These are phyloP conservation scores for Panurus biarmicus DNA, from an alignment of 2,113 vertebrate genomes.

Conservation along the genomic window DNA sequence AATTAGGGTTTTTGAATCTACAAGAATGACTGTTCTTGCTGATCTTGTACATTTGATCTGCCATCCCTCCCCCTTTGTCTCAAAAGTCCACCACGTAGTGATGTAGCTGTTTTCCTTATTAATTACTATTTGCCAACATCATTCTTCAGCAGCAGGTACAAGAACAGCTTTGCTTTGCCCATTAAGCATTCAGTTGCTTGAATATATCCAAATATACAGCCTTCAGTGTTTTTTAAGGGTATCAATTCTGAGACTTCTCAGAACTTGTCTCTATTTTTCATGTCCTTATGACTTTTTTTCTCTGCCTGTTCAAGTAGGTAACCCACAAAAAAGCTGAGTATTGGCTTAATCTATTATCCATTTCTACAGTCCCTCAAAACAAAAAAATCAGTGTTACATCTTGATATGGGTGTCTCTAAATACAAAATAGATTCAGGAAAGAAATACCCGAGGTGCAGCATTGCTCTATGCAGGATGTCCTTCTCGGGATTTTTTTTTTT, in stretches of 20 bases:
- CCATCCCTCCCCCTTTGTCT: background rate
- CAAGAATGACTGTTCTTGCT: too few species aligned
- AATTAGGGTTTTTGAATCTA: background rate
- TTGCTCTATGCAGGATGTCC: background rate
- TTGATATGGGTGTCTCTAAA: background rate
- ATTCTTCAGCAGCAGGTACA: background rate
- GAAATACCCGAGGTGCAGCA: accelerated
- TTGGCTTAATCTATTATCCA: background rate
- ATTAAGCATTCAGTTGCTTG: background rate
- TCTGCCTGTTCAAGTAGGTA: background rate
- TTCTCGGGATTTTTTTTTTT: background rate
- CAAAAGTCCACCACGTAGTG: too few species aligned
- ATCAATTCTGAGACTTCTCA: background rate
- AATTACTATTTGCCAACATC: background rate
- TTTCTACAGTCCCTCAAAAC: background rate
- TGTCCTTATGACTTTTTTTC: background rate
- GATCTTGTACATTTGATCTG: background rate
- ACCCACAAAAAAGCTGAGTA: background rate
- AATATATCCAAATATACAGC: background rate
- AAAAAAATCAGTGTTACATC: too few species aligned
- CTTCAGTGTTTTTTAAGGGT: background rate
- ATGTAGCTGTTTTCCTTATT: background rate
- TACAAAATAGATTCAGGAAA: background rate
- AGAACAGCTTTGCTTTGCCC: background rate
- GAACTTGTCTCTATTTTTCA: background rate